A percentile compares a stretch with the other conserved stretches of the same genome.
Evolutionary conservation across 2,797 vertebrate species (phyloP).

Genomic region (Odontamblyopus rebecca): DNA sequence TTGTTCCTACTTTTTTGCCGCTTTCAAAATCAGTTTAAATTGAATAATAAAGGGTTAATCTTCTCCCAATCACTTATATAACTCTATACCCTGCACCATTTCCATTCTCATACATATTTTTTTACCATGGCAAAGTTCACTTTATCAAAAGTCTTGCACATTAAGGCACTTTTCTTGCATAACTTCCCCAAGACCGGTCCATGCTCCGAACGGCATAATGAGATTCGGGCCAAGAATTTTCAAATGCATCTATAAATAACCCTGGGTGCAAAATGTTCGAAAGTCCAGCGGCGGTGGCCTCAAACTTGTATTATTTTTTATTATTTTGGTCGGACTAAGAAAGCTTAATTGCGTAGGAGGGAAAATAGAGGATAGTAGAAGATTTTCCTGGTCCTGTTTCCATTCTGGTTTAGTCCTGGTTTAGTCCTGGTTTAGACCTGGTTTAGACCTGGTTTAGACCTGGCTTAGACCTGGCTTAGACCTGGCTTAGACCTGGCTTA

Average conservation of each 20-base stretch:
- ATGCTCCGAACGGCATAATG: constrained; percentile 40
- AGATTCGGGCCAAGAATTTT: constrained; percentile 42
- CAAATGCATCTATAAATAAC: constrained; percentile 75
- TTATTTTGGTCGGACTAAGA: constrained; percentile 15
- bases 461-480: too few species aligned
- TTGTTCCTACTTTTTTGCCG: too few species aligned
- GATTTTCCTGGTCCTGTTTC: too few species aligned
- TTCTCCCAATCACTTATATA: neutral
- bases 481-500: too few species aligned
- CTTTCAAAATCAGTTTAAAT: neutral
- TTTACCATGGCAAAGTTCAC: constrained; percentile 17
- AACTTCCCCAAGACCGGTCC: constrained; percentile 44
- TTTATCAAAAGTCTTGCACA: constrained; percentile 41
- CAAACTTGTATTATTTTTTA: constrained; percentile 20
- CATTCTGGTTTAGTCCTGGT: too few species aligned
- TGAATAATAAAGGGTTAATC: neutral
- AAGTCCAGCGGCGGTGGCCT: constrained; percentile 22
- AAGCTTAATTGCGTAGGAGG: constrained; percentile 11
- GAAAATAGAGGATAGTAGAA: neutral
- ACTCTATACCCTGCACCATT: neutral
- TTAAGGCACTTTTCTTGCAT: constrained; percentile 15
- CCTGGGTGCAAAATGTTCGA: constrained; percentile 30
- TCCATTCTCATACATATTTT: neutral
- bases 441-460: too few species aligned
- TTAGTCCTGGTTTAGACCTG: too few species aligned